These are phyloP conservation scores for Neoniphon sammara DNA, from an alignment of 2,797 vertebrate genomes.

Conservation along the genomic window DNA sequence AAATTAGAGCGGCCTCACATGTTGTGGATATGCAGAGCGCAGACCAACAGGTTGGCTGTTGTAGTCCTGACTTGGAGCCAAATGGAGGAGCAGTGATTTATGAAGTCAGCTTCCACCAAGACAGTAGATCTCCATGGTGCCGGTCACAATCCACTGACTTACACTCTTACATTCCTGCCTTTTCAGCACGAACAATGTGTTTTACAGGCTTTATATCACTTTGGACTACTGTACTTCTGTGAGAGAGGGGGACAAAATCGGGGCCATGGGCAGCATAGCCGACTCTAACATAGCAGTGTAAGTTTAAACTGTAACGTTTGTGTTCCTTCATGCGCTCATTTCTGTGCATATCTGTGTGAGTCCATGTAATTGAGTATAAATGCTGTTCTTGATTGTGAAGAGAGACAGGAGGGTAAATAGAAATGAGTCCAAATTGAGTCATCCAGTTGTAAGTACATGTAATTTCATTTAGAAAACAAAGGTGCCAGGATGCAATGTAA, in stretches of 20 bases:
- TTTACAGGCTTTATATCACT: neutral
- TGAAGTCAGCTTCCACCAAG: neutral
- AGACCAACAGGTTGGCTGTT: neutral
- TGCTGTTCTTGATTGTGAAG: too few species aligned
- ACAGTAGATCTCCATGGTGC: neutral
- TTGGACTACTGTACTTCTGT: neutral
- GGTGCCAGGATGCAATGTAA: neutral
- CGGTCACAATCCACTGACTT: neutral
- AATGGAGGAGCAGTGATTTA: neutral
- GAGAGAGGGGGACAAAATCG: neutral
- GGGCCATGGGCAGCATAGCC: neutral
- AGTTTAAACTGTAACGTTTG: too few species aligned
- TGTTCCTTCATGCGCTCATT: too few species aligned
- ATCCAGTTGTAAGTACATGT: neutral
- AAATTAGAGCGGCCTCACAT: conserved; percentile 1
- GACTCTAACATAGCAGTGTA: too few species aligned
- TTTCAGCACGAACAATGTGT: neutral
- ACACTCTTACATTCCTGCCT: neutral
- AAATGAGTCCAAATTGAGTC: neutral
- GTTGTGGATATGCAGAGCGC: neutral
- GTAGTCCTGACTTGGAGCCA: neutral
- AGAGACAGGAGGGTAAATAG: too few species aligned
- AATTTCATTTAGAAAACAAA: neutral
- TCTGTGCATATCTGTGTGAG: too few species aligned
- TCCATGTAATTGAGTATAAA: too few species aligned